These are phyloP conservation scores for Candoia aspera DNA, from an alignment of 2,113 vertebrate genomes.

Conservation along the genomic window DNA sequence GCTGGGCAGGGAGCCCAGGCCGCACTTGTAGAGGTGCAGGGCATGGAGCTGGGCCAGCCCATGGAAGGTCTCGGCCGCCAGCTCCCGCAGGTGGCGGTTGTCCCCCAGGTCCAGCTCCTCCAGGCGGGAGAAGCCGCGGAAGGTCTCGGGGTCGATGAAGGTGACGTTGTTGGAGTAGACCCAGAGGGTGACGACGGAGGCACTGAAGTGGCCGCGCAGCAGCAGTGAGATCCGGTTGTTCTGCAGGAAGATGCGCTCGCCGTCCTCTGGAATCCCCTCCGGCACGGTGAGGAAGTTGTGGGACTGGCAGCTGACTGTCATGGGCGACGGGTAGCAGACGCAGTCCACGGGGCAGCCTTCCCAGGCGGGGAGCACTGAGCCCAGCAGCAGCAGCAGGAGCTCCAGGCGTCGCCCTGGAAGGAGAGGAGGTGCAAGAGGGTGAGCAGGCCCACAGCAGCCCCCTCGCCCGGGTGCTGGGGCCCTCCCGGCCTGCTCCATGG, in stretches of 20 bases:
- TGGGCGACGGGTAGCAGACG: slow-evolving; percentile 93
- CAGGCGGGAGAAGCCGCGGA: slow-evolving; percentile 89
- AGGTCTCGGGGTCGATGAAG: slow-evolving; percentile 91
- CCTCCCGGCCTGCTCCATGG: neutral
- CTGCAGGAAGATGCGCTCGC: slow-evolving; percentile 94
- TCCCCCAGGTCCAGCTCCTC: slow-evolving; percentile 98
- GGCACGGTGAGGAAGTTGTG: slow-evolving; percentile 92
- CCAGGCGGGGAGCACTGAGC: slow-evolving; percentile 78
- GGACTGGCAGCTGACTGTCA: slow-evolving; percentile 97
- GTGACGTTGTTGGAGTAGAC: slow-evolving; percentile 98
- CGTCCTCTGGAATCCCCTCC: slow-evolving; percentile 90
- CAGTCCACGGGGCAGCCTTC: slow-evolving; percentile 88
- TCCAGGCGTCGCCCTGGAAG: slow-evolving; percentile 55
- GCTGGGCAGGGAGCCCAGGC: slow-evolving; percentile 83
- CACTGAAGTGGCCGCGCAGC: slow-evolving; percentile 91
- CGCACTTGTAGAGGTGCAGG: slow-evolving; percentile 94
- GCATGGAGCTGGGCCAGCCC: slow-evolving; percentile 90
- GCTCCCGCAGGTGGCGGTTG: slow-evolving; percentile 86
- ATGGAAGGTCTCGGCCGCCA: slow-evolving; percentile 91
- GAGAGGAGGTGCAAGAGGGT: slow-evolving; percentile 75
- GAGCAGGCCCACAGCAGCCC: neutral
- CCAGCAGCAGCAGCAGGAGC: slow-evolving; percentile 83
- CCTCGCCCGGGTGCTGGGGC: neutral
- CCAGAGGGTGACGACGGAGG: slow-evolving; percentile 92
- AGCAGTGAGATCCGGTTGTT: slow-evolving; percentile 95